Conservation (phyloP, 92 coral and sea anemone species). For the Phenganax stokvisi region DNA sequence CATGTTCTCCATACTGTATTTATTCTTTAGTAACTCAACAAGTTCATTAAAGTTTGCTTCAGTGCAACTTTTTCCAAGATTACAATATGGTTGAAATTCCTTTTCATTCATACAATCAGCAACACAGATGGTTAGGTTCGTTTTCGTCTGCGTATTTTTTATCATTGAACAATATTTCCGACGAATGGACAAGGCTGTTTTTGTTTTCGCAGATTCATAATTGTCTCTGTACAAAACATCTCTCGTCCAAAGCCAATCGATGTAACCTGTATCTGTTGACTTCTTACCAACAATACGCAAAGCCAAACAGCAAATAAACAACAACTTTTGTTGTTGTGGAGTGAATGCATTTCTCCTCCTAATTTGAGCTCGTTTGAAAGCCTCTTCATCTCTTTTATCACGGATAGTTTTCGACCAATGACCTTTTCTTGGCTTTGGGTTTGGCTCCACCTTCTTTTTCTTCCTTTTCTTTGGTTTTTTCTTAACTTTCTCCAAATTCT, state of each 20-base stretch:
- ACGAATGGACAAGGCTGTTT: constrained; percentile 66
- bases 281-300: constrained; percentile 37
- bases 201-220: constrained; percentile 57
- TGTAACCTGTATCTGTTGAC: constrained; percentile 31
- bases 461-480: neutral
- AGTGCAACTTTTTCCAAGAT: constrained; percentile 56
- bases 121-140: constrained; percentile 58
- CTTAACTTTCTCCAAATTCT: neutral
- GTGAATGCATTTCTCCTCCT: constrained; percentile 11
- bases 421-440: neutral
- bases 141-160: constrained; percentile 58
- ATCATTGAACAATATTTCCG: constrained; percentile 57
- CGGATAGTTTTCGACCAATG: constrained; percentile 12
- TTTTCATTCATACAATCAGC: constrained; percentile 62
- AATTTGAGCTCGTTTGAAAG: neutral
- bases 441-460: neutral
- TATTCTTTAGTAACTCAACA: constrained; percentile 60
- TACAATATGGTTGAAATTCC: constrained; percentile 44
- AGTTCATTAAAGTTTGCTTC: constrained; percentile 58
- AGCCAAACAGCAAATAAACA: constrained; percentile 32
- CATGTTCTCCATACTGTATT: constrained; percentile 55
- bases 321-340: constrained; percentile 30
- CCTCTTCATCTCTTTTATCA: constrained; percentile 37
- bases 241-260: constrained; percentile 34
- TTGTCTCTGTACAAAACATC: constrained; percentile 33